Base-by-base conservation (phyloP, 2,888 invertebrate genomes). In the Diplazon laetatorius region DNA sequence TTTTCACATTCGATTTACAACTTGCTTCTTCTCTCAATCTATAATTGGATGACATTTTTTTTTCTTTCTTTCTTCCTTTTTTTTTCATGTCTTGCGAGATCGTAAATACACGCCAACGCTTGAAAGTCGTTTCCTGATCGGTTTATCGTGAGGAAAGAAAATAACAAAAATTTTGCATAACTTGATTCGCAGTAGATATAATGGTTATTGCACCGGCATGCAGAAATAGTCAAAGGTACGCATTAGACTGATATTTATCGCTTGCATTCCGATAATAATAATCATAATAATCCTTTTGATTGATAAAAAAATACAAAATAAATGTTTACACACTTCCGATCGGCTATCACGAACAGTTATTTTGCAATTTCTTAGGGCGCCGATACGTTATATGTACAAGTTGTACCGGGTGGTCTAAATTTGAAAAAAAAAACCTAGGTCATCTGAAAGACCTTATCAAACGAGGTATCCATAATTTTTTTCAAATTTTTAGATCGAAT, bases 1-100 rank as follows among this genome's bases (percentile, higher is more conserved):
- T 81, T 79, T 80, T 46, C 80, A 72, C 55, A 30, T 30, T 82
- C n/a, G n/a, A 25, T 57, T 75, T 72, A 62, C 68, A 52, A 72
- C 52, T 6, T 52, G 39, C 22, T 18, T 42, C 71, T n/a, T 71
- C 65, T 71, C 65, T 57, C 65, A 25, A 20, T 73, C 37, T 62
- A 50, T 37, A 48, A 62, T 48, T 35, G 46, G 2, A 18, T 39
- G 52, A 63, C 39, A 20, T 48, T 16, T 30, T 6, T 30, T 30
- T 30, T 30, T 30, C 2, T 30, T 30, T 30, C 30, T 30, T 30
- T 6, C 30, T 5, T 5, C 6, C 30, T 5, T 5, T 30, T 30
- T 30, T 30, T 30, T 30, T 6, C 52, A 18, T 60, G 30, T 10
- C 20, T 10, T 10, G 44, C 14, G 8, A 46, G 50, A n/a, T 10